Percentiles rank a stretch among this genome's conserved stretches.
phyloP scores from a whole-genome alignment of 2,888 invertebrate genomes.

The Bombyx huttoni region DNA sequence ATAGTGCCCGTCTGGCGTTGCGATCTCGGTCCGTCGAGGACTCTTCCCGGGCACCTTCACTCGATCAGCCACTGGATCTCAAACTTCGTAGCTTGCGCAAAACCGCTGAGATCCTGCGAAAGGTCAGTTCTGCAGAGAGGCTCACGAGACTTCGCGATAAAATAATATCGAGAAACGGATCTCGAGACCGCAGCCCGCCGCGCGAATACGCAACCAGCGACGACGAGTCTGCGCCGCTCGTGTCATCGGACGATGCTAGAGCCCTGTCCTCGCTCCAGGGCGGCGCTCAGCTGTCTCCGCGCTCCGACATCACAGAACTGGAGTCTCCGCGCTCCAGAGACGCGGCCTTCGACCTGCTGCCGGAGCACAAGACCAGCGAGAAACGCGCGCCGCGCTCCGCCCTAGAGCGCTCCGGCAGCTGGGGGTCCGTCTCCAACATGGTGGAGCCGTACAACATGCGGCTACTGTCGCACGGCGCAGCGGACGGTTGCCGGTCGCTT shows the following conservation, averaged over 20 bases:
- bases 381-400: slow-evolving; percentile 8
- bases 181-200: slow-evolving; percentile 48
- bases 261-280: slow-evolving; percentile 21
- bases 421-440: slow-evolving; percentile 40
- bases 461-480: slow-evolving; percentile 42
- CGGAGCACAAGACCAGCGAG: slow-evolving; percentile 27
- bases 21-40: slow-evolving; percentile 58
- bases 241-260: slow-evolving; percentile 36
- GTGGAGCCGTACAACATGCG: slow-evolving; percentile 62
- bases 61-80: slow-evolving; percentile 34
- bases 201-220: slow-evolving; percentile 61
- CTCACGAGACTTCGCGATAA: slow-evolving; percentile 50
- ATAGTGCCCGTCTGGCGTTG: slow-evolving; percentile 4
- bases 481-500: slow-evolving; percentile 43
- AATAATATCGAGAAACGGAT: slow-evolving; percentile 39
- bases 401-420: slow-evolving; percentile 30
- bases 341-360: slow-evolving; percentile 37
- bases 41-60: slow-evolving; percentile 12
- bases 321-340: slow-evolving; percentile 41
- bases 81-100: slow-evolving; percentile 41
- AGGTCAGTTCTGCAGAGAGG: slow-evolving; percentile 52
- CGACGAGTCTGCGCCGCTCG: slow-evolving; percentile 80
- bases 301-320: slow-evolving; percentile 51
- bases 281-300: slow-evolving; percentile 47
- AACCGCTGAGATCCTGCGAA: slow-evolving; percentile 47